A percentile compares a stretch with the other conserved stretches of the same genome.
phyloP scores from a whole-genome alignment of 1,140 invertebrate genomes.

The Conopomorpha cramerella region DNA sequence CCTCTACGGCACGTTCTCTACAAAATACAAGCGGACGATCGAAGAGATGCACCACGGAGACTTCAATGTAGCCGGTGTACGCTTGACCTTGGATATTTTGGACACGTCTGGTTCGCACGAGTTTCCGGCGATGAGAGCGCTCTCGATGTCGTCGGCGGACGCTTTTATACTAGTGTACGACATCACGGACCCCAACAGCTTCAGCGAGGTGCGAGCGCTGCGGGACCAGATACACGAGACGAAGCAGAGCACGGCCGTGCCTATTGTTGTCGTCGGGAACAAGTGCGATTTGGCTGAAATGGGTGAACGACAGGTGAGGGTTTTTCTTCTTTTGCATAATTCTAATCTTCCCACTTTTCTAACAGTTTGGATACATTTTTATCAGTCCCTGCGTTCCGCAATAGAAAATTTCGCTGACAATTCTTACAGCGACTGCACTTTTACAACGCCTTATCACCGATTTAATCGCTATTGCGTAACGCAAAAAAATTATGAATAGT shows the following conservation, averaged over 20 bases:
- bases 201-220: constrained; percentile 77
- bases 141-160: constrained; percentile 90
- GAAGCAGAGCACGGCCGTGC: constrained; percentile 74
- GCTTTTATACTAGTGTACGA: constrained; percentile 91
- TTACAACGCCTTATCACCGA: too few species aligned
- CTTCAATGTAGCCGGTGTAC: constrained; percentile 79
- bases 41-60: constrained; percentile 92
- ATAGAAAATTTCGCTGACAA: too few species aligned
- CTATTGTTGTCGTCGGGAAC: constrained; percentile 91
- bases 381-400: too few species aligned
- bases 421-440: too few species aligned
- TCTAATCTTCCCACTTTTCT: neutral
- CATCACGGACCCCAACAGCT: constrained; percentile 79
- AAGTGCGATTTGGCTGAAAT: constrained; percentile 78
- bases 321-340: neutral
- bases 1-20: constrained; percentile 81
- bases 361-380: neutral
- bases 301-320: constrained; percentile 66
- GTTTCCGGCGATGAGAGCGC: constrained; percentile 90
- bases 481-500: too few species aligned
- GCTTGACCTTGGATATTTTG: constrained; percentile 82
- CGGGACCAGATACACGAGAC: constrained; percentile 79
- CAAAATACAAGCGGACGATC: constrained; percentile 88
- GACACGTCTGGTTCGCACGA: constrained; percentile 83
- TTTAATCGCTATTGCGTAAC: too few species aligned